Base-by-base conservation (phyloP, 2,113 vertebrate species). In the Triplophysa siluroides region DNA sequence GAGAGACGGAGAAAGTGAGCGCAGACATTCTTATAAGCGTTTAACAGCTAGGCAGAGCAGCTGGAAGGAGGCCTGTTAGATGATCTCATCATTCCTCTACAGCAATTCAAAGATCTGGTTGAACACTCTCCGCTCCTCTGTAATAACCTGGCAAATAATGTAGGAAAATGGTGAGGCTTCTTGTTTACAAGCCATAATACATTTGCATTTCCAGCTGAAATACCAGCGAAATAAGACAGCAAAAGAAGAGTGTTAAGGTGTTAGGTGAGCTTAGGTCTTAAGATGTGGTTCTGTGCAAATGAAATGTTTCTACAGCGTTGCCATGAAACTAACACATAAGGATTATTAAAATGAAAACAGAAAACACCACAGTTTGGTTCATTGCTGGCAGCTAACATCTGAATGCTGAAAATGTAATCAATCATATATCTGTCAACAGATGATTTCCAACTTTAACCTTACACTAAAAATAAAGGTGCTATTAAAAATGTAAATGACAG, bases 1-100 rank as follows among this genome's bases (percentile, higher is more conserved):
- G 21, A 62, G 52, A 7, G 26, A 23, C 24, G 21, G 63, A 74
- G 56, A 69, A 52, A 81, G 54, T 1, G 64, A 41, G 62, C 29
- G 29, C 33, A 75, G 64, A 62, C 41, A 68, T 80, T 81, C 81
- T 86, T 81, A 83, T 78, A 52, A 67, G 54, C 21, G 75, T 71
- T 79, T 76, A 79, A 76, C 71, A 58, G 54, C 50, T 54, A 86
- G 79, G 83, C 68, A 78, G 61, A 74, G 66, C 63, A 78, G 73
- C 63, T 18, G n/a, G 21, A 71, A 38, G 77, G 62, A 63, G 60
- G 47, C 62, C 74, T 41, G 70, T 78, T 61, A 71, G 60, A 77
- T 56, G 71, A 78, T 83, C 79, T 41, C 67, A 79, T 73, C 76
- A 62, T 83, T 75, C 69, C 67, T 72, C 62, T 70, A 84, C 72